Conservation (phyloP, 2,113 vertebrate genomes). For the Chamaetylas fuelleborni region DNA sequence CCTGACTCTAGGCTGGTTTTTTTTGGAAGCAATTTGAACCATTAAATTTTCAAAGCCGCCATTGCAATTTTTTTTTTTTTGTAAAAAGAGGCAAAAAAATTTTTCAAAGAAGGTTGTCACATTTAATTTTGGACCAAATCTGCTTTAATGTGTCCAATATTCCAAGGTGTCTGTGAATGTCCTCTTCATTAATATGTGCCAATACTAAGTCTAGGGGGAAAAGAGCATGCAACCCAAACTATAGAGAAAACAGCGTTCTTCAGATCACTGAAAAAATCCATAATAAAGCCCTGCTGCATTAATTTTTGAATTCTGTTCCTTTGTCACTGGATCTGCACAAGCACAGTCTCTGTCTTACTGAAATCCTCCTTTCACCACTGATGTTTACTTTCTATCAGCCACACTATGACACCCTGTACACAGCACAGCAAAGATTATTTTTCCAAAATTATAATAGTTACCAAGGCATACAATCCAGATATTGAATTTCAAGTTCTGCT, state of each 20-base stretch:
- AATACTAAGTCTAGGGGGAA: background rate
- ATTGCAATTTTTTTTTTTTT: background rate
- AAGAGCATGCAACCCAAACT: background rate
- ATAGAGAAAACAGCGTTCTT: background rate
- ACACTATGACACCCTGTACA: background rate
- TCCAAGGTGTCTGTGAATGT: background rate
- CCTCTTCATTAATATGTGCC: background rate
- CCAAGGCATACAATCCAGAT: background rate
- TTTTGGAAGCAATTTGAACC: background rate
- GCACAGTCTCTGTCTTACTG: background rate
- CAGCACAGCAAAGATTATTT: background rate
- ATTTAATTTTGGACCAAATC: background rate
- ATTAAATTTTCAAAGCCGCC: background rate
- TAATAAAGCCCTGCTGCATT: background rate
- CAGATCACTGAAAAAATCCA: background rate
- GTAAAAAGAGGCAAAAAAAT: background rate
- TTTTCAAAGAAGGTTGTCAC: background rate
- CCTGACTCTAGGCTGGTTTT: background rate
- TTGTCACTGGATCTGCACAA: background rate
- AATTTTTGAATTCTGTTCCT: background rate
- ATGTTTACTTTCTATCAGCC: background rate
- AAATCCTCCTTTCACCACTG: background rate
- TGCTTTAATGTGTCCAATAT: background rate
- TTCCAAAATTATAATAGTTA: background rate
- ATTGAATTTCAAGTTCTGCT: background rate